Evolutionary conservation across 2,113 vertebrate genomes (phyloP).

Genomic region (Baryphthengus martii): DNA sequence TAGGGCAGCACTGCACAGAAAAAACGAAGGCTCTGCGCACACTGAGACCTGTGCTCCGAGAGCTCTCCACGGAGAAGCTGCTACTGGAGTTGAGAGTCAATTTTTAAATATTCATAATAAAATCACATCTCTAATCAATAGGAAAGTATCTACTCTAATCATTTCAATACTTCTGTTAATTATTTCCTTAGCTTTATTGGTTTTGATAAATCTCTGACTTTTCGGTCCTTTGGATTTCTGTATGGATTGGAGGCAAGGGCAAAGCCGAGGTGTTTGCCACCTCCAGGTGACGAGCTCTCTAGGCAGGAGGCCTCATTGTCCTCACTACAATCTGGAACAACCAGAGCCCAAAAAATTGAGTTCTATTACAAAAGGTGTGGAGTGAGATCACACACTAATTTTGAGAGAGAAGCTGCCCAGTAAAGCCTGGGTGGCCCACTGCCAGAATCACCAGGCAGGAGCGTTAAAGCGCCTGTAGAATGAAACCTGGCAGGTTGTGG

Average conservation of each 20-base stretch:
- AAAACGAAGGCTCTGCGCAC: neutral
- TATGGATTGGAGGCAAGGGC: neutral
- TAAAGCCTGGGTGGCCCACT: neutral
- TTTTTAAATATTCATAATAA: neutral
- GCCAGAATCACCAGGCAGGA: neutral
- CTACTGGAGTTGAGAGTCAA: neutral
- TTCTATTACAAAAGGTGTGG: neutral
- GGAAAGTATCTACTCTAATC: neutral
- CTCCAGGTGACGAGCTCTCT: neutral
- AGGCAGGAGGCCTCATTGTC: neutral
- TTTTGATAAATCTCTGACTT: neutral
- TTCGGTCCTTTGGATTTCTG: neutral
- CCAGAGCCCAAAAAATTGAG: neutral
- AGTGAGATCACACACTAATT: neutral
- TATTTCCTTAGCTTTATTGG: neutral
- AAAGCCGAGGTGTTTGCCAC: neutral
- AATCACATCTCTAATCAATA: neutral
- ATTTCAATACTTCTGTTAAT: neutral
- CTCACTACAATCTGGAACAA: neutral
- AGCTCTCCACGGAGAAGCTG: neutral
- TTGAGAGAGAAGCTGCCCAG: neutral
- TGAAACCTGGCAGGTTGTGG: neutral
- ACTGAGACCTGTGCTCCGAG: neutral
- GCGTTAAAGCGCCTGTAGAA: neutral
- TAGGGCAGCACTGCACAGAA: rapidly evolving